These are phyloP conservation scores for Temnothorax nylanderi DNA, from an alignment of 1,140 invertebrate genomes.

Conservation along the genomic window DNA sequence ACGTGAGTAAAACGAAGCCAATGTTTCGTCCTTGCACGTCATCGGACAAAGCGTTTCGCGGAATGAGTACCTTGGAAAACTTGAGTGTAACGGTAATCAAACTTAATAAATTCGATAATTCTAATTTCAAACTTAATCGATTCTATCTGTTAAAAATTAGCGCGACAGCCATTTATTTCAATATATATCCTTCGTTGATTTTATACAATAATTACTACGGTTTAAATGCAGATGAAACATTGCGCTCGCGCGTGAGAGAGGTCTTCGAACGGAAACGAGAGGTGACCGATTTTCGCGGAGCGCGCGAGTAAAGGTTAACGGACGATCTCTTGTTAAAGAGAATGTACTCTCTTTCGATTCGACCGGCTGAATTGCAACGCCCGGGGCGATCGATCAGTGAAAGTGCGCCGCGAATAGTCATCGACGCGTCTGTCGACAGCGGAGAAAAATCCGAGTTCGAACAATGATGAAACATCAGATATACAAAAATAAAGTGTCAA, in stretches of 20 bases:
- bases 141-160: neutral
- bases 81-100: neutral
- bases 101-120: conserved; percentile 8
- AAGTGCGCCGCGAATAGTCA: conserved; percentile 53
- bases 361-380: conserved; percentile 47
- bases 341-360: conserved; percentile 52
- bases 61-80: neutral
- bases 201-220: conserved; percentile 13
- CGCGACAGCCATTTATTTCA: neutral
- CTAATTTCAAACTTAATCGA: conserved; percentile 15
- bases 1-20: neutral
- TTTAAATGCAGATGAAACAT: conserved; percentile 21
- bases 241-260: neutral
- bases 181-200: neutral
- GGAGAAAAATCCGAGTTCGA: neutral
- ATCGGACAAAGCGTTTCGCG: neutral
- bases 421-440: conserved; percentile 2
- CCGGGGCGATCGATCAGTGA: conserved; percentile 70
- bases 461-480: neutral
- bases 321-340: conserved; percentile 56
- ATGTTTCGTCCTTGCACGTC: neutral
- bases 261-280: neutral
- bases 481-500: neutral
- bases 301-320: conserved; percentile 65
- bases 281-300: conserved; percentile 22